Percentiles rank a stretch among this genome's conserved stretches.
Conservation (phyloP, 2,797 vertebrate genomes). For the Oreortyx pictus region DNA sequence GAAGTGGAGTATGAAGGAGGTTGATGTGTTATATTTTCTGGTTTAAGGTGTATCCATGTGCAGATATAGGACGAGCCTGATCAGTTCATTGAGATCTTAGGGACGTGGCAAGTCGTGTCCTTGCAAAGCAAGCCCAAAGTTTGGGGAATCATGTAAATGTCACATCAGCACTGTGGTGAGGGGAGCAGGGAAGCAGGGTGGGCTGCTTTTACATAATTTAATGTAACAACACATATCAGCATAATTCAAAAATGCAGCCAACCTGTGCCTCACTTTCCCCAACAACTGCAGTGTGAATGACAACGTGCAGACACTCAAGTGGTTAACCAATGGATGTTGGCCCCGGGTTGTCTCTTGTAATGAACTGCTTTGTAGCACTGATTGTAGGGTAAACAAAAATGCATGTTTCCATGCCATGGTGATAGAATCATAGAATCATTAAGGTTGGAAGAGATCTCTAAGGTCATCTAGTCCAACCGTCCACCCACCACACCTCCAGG, state of each 20-base stretch:
- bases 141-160: background rate
- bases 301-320: accelerated
- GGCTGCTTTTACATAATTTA: background rate
- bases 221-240: background rate
- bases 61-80: background rate
- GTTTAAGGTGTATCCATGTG: background rate
- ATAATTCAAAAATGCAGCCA: background rate
- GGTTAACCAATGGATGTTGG: background rate
- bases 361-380: background rate
- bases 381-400: background rate
- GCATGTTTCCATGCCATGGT: background rate
- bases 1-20: background rate
- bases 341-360: background rate
- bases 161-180: accelerated
- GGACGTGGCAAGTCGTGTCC: background rate
- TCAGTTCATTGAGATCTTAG: background rate
- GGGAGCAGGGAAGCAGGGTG: background rate
- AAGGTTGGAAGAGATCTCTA: too few species aligned
- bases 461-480: too few species aligned
- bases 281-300: accelerated
- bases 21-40: background rate
- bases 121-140: background rate
- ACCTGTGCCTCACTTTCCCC: background rate
- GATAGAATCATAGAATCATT: background rate
- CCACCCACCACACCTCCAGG: too few species aligned